These are phyloP conservation scores for Zosterops pallidus DNA, from an alignment of 2,113 vertebrate species.

Conservation along the genomic window DNA sequence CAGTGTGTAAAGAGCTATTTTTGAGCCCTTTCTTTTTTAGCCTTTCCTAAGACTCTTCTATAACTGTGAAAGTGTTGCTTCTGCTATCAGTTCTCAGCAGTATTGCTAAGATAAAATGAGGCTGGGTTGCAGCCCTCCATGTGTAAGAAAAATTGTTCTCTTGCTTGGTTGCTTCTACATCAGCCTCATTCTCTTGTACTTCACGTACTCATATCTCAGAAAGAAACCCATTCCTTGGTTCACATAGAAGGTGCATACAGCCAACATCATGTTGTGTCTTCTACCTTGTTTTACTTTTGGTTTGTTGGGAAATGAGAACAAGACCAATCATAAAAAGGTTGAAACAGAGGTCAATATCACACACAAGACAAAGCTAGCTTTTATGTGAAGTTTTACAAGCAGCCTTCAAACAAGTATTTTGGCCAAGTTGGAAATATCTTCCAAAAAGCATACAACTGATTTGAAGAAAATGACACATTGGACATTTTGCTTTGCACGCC, in stretches of 20 bases:
- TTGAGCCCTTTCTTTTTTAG: background rate
- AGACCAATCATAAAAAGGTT: background rate
- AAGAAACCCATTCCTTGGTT: background rate
- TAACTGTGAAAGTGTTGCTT: background rate
- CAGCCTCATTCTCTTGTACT: background rate
- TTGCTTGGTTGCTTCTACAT: background rate
- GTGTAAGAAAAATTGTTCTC: background rate
- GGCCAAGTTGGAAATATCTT: background rate
- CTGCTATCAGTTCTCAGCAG: background rate
- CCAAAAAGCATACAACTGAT: background rate
- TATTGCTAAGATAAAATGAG: background rate
- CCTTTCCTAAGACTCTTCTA: background rate
- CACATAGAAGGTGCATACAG: background rate
- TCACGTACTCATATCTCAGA: background rate
- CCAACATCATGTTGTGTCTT: background rate
- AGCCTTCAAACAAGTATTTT: background rate
- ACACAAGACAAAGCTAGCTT: accelerated
- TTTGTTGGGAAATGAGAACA: background rate
- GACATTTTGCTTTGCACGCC: background rate
- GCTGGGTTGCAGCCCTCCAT: background rate
- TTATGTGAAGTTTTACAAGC: background rate
- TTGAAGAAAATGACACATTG: background rate
- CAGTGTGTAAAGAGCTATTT: background rate
- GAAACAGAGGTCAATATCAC: background rate
- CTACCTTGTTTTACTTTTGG: background rate